Evolutionary conservation across 2,888 invertebrate species (phyloP).

Genomic region (Lepidochitona cinerea): DNA sequence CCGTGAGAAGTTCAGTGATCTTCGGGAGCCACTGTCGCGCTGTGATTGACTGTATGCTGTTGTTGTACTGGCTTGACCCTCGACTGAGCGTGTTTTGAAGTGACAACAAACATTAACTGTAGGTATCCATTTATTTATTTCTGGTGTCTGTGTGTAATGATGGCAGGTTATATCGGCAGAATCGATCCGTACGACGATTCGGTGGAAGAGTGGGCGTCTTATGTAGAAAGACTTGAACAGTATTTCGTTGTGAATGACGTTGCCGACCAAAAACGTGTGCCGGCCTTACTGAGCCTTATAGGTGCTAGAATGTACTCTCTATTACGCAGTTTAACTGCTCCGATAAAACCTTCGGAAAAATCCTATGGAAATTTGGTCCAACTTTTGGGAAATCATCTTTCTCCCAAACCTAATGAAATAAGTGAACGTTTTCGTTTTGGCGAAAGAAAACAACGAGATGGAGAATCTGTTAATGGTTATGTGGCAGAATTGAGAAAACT

Average conservation of each 20-base stretch:
- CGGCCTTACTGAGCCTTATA: conserved; percentile 26
- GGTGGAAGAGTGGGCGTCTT: conserved; percentile 23
- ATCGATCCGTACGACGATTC: background rate
- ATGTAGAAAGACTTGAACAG: conserved; percentile 26
- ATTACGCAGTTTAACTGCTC: conserved; percentile 22
- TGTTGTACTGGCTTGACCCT: no score
- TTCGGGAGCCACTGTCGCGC: no score
- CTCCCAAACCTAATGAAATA: conserved; percentile 28
- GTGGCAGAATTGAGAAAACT: background rate
- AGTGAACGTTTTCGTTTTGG: conserved; percentile 20
- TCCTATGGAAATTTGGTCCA: conserved; percentile 18
- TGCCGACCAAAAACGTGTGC: conserved; percentile 21
- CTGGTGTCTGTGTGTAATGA: no score
- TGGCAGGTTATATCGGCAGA: conserved; percentile 2
- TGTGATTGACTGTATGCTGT: no score
- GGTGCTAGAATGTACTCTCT: conserved; percentile 19
- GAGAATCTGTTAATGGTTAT: background rate
- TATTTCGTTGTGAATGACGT: conserved; percentile 30
- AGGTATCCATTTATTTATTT: no score
- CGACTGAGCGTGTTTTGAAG: no score
- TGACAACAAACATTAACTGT: no score
- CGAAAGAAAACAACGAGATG: background rate
- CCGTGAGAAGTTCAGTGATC: no score
- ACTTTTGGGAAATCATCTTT: conserved; percentile 17
- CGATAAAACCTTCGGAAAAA: conserved; percentile 28